Base-by-base conservation (phyloP, 2,797 vertebrate species). In the Aulostomus chinensis region DNA sequence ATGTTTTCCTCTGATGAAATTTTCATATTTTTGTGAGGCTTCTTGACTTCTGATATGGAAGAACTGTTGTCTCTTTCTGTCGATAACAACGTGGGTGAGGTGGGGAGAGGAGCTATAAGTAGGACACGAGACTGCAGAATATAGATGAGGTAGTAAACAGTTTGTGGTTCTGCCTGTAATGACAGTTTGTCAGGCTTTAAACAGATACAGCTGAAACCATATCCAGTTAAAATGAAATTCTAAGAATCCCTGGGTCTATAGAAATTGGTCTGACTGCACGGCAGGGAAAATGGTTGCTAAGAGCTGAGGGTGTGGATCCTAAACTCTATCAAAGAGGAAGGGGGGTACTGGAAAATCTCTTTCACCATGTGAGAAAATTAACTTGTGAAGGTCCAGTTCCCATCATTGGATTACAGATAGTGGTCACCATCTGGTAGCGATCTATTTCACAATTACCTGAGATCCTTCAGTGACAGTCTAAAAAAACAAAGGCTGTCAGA, bases 341-440 rank as follows among this genome's bases (percentile, higher is more conserved):
- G 59, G 50, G 36, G 35, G 18, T 64, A 25, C 35, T 43, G 66
- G 41, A 80, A 68, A 73, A 75, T 58, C 48, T 70, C 52, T 63
- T 5, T 3, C 43, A 10, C 28, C 75, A 64, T 60, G 58, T 40
- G 69, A 68, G 60, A 81, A 82, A 75, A 88, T 81, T 38, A 68
- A 70, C 73, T 70, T 73, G 61, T 40, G 1, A 49, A 38, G 66
- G 71, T 55, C 74, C 43, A 62, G 64, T 64, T 61, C 73, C 57
- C 50, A 68, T 76, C 73, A 76, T 68, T 50, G 56, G 43, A 40
- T 55, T 1, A 12, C 7, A 11, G 11, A 12, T 4, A 65, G 59
- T 71, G 70, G 72, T 76, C 76, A 78, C 72, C 84, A 85, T 86
- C 79, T 88, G 84, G 77, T 76, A 86, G 72, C 83, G 80, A 86